These are phyloP conservation scores for Ophthalmolycus amberensis DNA, from an alignment of 2,113 vertebrate species.

Conservation along the genomic window DNA sequence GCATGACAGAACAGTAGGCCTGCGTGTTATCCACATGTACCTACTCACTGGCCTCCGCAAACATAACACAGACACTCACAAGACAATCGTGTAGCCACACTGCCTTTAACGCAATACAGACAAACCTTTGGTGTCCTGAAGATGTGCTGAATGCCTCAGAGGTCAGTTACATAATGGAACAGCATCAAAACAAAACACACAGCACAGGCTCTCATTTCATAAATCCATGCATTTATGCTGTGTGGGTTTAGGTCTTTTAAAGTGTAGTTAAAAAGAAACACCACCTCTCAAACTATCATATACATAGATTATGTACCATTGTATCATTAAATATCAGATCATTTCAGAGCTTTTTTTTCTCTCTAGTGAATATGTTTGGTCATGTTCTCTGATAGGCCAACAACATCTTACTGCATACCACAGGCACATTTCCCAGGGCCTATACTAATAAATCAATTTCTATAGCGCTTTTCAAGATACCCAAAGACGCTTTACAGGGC, in stretches of 20 bases:
- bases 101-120: conserved; percentile 22
- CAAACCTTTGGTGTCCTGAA: conserved; percentile 18
- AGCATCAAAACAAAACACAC: conserved; percentile 8
- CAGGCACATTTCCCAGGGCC: not conserved
- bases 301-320: not conserved
- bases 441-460: no score
- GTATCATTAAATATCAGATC: not conserved
- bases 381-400: not conserved
- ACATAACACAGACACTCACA: not conserved
- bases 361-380: not conserved
- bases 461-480: no score
- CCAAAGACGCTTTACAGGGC: no score
- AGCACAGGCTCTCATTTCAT: not conserved
- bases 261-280: not conserved
- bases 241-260: not conserved
- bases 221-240: not conserved
- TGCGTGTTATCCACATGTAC: not conserved
- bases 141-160: conserved; percentile 16
- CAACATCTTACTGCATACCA: not conserved
- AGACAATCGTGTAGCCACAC: not conserved
- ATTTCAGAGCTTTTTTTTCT: not conserved
- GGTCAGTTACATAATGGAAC: conserved; percentile 34
- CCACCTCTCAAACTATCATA: not conserved
- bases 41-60: conserved; percentile 8
- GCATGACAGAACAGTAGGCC: not conserved